Base-by-base conservation (phyloP, 2,113 vertebrate genomes). In the Opisthocomus hoazin region DNA sequence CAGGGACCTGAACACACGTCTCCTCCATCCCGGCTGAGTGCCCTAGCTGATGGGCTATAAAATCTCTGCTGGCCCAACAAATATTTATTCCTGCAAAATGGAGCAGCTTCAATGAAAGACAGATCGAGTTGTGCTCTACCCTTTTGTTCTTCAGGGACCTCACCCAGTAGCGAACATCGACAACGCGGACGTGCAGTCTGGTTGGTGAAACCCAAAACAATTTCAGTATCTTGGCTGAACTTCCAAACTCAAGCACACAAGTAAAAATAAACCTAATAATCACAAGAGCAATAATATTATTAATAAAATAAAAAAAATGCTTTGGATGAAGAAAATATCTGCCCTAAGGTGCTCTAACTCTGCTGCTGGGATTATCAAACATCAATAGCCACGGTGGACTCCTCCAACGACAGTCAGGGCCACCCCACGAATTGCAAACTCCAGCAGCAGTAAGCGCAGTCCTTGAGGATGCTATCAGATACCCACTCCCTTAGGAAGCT, bases 21-120 rank as follows among this genome's bases (percentile, higher is more conserved):
- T 57, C 77, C 93, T 91, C 80, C 93, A 94, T 29, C 73, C 93
- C 69, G 0, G 94, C 81, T 64, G 81, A 91, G 84, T 91, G 91
- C 87, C 95, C 8, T 7, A 57, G 70, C 51, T 65, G 92, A 85
- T 61, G 93, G 94, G 89, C 84, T 94, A 77, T 91, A 93, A 96
- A 96, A 91, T 85, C 89, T 83, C 93, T 88, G 87, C 70, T 91
- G 89, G 89, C 82, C 95, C 82, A 65, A 90, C 89, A 91, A 97
- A 89, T 94, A 95, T 89, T 95, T 94, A 85, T 91, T 73, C 84
- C 69, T 73, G 81, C 48, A 91, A 92, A 96, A 93, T 30, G 54
- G 83, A 95, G 74, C 69, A 71, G 91, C 45, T 87, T 45, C 1
- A 0, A 41, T 2, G 17, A 83, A 46, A 63, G 27, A 54, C 69